Base-by-base conservation (phyloP, 2,113 vertebrate genomes). In the Amazona vittata region DNA sequence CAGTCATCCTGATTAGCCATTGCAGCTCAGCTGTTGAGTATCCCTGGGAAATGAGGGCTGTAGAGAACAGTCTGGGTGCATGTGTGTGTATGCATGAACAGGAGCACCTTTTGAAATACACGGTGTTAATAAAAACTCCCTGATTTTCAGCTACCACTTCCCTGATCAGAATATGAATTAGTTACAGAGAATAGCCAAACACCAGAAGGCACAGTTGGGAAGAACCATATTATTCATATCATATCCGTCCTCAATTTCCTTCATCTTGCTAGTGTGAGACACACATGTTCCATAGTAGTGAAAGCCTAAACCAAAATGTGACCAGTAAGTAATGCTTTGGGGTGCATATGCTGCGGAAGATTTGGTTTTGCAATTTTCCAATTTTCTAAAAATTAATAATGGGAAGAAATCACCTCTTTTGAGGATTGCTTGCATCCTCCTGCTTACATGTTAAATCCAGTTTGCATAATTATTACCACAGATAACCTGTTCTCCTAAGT, bases 141-240 rank as follows among this genome's bases (percentile, higher is more conserved):
- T 76, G 76, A 69, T 94, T 97, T 97, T 96, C 93, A 89, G 85
- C 79, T 93, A 55, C 88, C 73, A 57, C 60, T 80, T 83, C 89
- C 96, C 97, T 98, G 97, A 97, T 96, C 94, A 74, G 98, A 97
- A 98, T 98, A 97, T 89, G 96, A 98, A 98, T 98, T 93, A 97
- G 96, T 94, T 97, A 83, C 57, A 86, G 77, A 96, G 90, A 97
- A 96, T 90, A 95, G 93, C 91, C 89, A 96, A 94, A 84, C 93
- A 95, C 95, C 95, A 96, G 85, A 95, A 96, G 87, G 92, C 90
- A 96, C n/a, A 57, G 79, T 76, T 91, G 92, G 69, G 86, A 95
- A 96, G 85, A 90, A 80, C 59, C 8, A 12, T 93, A 55, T 96
- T 97, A 92, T 89, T 97, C 92, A 90, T 94, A 68, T 46, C 84